These are phyloP conservation scores for Platysternon megacephalum DNA, from an alignment of 2,113 vertebrate species.

Conservation along the genomic window DNA sequence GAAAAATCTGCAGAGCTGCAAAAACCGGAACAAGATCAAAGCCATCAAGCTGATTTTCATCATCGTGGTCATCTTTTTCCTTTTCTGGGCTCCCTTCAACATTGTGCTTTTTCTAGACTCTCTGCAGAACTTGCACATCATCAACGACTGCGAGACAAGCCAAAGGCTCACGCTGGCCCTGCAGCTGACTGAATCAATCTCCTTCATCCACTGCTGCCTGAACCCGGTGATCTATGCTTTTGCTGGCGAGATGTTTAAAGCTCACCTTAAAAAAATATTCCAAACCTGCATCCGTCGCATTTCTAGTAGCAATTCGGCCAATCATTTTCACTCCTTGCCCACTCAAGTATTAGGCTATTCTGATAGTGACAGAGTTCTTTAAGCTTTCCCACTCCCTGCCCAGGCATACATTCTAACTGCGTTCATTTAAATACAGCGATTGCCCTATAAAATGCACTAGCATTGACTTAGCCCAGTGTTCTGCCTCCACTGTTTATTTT, in stretches of 20 bases:
- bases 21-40: slow-evolving; percentile 82
- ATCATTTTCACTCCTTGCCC: neutral
- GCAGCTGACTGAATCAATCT: slow-evolving; percentile 79
- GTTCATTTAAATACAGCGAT: neutral
- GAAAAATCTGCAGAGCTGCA: slow-evolving; percentile 82
- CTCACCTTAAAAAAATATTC: slow-evolving; percentile 63
- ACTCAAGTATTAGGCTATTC: slow-evolving; percentile 15
- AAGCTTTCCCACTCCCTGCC: neutral
- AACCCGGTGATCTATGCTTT: slow-evolving; percentile 90
- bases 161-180: slow-evolving; percentile 52
- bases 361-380: slow-evolving; percentile 12
- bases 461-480: neutral
- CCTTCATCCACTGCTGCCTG: slow-evolving; percentile 85
- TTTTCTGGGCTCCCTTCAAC: slow-evolving; percentile 89
- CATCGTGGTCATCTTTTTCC: slow-evolving; percentile 81
- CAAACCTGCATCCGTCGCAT: slow-evolving; percentile 12
- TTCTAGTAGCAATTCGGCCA: neutral
- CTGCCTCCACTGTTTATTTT: neutral
- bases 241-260: slow-evolving; percentile 85
- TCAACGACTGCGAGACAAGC: neutral
- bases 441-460: neutral
- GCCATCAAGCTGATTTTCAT: slow-evolving; percentile 84
- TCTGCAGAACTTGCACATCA: slow-evolving; percentile 65
- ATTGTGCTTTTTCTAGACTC: slow-evolving; percentile 78
- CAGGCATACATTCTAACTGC: neutral